A percentile compares a stretch with the other conserved stretches of the same genome.
Conservation (phyloP, 1,140 invertebrate species). For the Epicauta chinensis region DNA sequence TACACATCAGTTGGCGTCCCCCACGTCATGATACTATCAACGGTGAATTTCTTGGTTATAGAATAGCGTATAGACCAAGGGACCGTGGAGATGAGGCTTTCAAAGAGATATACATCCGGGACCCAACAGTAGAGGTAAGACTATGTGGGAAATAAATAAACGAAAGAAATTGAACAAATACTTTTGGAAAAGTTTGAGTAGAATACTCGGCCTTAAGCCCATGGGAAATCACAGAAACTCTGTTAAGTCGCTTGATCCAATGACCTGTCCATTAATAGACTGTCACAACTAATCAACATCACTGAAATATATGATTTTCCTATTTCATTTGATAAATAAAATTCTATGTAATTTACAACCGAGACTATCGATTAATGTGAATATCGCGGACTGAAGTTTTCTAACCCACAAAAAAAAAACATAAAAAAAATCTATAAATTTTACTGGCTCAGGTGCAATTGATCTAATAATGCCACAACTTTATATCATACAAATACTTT, state of each 20-base stretch:
- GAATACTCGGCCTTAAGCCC: constrained; percentile 17
- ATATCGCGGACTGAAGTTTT: too few species aligned
- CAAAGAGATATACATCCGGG: constrained; percentile 63
- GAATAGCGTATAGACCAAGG: constrained; percentile 60
- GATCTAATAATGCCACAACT: too few species aligned
- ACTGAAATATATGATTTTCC: too few species aligned
- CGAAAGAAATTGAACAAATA: constrained; percentile 21
- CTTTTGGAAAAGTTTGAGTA: constrained; percentile 16
- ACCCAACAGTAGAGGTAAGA: constrained; percentile 57
- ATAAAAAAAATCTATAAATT: too few species aligned
- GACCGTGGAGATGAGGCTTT: constrained; percentile 51
- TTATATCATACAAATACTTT: too few species aligned
- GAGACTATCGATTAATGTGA: too few species aligned
- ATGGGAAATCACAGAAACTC: constrained; percentile 27
- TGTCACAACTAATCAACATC: constrained; percentile 1
- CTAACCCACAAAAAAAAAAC: too few species aligned
- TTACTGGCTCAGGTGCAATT: too few species aligned
- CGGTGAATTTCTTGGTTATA: constrained; percentile 73
- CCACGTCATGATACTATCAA: constrained; percentile 62
- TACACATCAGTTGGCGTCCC: constrained; percentile 65
- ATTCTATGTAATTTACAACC: too few species aligned
- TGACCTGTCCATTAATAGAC: constrained; percentile 25
- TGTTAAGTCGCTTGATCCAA: constrained; percentile 24
- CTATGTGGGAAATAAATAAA: constrained; percentile 18
- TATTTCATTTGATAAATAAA: too few species aligned